Conservation (phyloP, 1,140 invertebrate genomes). For the Drosophila aff. region DNA sequence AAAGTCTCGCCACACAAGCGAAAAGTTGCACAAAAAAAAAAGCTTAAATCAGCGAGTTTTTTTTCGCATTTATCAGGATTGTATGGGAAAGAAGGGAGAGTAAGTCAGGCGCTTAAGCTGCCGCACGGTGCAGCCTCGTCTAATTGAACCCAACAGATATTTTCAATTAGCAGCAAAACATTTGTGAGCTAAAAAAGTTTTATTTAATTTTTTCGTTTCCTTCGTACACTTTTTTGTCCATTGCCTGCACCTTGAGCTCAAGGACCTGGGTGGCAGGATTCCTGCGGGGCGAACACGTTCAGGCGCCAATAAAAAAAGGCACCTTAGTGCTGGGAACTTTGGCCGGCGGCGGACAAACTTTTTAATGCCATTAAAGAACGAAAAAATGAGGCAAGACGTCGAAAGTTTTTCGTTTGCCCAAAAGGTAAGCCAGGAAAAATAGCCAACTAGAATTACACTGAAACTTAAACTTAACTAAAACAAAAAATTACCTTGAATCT, state of each 20-base stretch:
- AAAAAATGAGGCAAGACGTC: slow-evolving; percentile 45
- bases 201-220: slow-evolving; percentile 72
- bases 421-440: slow-evolving; percentile 50
- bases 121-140: slow-evolving; percentile 61
- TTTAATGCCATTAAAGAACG: slow-evolving; percentile 81
- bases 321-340: slow-evolving; percentile 75
- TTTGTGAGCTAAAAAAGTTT: slow-evolving; percentile 83
- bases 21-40: slow-evolving; percentile 50
- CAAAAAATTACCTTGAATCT: background rate
- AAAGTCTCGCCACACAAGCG: slow-evolving; percentile 61
- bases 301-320: slow-evolving; percentile 79
- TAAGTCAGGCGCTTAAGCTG: slow-evolving; percentile 60
- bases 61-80: slow-evolving; percentile 22
- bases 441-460: slow-evolving; percentile 5
- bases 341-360: slow-evolving; percentile 66
- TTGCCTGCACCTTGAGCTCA: slow-evolving; percentile 67
- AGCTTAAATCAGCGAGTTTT: slow-evolving; percentile 65
- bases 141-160: slow-evolving; percentile 85
- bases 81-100: background rate
- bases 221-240: background rate
- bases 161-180: slow-evolving; percentile 85
- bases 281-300: slow-evolving; percentile 79
- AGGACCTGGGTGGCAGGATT: slow-evolving; percentile 47
- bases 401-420: slow-evolving; percentile 58
- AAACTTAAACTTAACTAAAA: background rate